Evolutionary conservation across 2,797 vertebrate species (phyloP).

Genomic region (Octomys mimax): DNA sequence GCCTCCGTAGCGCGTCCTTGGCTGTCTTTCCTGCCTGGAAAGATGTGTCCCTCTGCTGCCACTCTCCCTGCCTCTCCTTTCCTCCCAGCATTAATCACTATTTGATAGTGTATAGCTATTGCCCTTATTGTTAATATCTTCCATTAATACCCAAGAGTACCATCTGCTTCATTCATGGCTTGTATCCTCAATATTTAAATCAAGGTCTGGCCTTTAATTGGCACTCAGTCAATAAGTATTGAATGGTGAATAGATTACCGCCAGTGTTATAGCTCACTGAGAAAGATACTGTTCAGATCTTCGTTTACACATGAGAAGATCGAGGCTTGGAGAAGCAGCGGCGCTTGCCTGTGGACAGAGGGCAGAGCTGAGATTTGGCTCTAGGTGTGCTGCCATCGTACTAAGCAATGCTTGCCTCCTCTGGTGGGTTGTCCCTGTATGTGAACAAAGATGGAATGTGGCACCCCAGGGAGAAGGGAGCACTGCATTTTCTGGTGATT

Average conservation of each 20-base stretch:
- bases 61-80: neutral
- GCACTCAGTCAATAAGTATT: neutral
- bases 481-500: neutral
- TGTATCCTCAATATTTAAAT: neutral
- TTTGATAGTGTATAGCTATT: neutral
- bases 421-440: neutral
- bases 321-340: conserved; percentile 15
- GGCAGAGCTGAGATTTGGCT: neutral
- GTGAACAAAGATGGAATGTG: neutral
- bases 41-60: neutral
- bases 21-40: neutral
- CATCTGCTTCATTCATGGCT: neutral
- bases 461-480: neutral
- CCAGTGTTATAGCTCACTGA: neutral
- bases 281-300: neutral
- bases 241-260: conserved; percentile 19
- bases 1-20: neutral
- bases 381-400: neutral
- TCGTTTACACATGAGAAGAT: conserved; percentile 23
- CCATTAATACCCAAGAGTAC: neutral
- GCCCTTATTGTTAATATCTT: neutral
- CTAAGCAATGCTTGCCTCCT: neutral
- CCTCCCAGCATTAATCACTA: neutral
- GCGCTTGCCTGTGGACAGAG: neutral
- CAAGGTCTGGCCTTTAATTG: neutral